phyloP scores from a whole-genome alignment of 2,113 vertebrate genomes.

The Calonectris borealis region DNA sequence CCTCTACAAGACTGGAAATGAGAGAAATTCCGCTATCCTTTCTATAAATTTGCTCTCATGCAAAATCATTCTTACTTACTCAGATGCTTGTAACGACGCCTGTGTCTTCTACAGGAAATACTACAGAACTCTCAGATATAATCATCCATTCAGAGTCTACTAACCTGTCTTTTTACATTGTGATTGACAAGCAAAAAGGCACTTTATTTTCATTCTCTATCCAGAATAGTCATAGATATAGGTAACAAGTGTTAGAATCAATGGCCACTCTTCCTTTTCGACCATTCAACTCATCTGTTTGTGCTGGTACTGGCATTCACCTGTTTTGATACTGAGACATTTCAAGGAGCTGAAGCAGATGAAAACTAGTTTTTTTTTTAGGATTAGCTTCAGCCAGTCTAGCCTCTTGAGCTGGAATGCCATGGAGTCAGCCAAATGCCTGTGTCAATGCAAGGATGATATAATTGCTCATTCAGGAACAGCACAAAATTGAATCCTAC shows the following conservation, averaged over 20 bases:
- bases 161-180: not conserved
- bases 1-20: constrained; percentile 2
- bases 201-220: not conserved
- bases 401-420: not conserved
- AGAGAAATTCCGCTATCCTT: not conserved
- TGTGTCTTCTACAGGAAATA: not conserved
- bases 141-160: not conserved
- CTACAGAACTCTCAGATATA: not conserved
- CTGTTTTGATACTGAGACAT: not conserved
- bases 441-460: not conserved
- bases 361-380: not conserved
- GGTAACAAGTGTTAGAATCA: not conserved
- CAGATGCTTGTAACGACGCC: not conserved
- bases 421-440: not conserved
- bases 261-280: not conserved
- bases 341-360: not conserved
- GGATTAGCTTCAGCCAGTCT: not conserved
- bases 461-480: not conserved
- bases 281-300: not conserved
- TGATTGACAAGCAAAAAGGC: not conserved
- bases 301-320: not conserved
- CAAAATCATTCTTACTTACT: constrained; percentile 4
- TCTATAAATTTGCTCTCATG: not conserved
- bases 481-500: not conserved
- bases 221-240: not conserved